These are phyloP conservation scores for Eleutherodactylus coqui DNA, from an alignment of 2,797 vertebrate species.

Conservation along the genomic window DNA sequence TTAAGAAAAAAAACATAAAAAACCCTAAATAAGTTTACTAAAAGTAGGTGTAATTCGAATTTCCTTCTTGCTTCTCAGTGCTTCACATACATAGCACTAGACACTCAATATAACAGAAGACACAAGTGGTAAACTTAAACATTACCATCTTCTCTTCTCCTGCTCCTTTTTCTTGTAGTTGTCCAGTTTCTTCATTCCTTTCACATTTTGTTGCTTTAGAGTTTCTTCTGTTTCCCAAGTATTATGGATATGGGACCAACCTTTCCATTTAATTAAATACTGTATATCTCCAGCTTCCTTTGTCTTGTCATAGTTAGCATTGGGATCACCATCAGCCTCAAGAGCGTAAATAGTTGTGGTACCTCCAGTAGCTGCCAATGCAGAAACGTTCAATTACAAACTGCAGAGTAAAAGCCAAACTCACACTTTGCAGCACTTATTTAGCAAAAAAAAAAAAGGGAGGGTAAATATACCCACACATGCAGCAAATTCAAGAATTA, in stretches of 20 bases:
- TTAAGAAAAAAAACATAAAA: too few relatives aligned
- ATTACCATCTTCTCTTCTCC: slow-evolving; percentile 92
- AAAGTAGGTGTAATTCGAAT: too few relatives aligned
- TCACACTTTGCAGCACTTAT: too few relatives aligned
- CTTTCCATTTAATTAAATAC: slow-evolving; percentile 99
- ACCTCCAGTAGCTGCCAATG: slow-evolving; percentile 86
- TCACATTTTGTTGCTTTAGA: slow-evolving; percentile 94
- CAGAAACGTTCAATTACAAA: background rate
- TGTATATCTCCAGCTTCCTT: slow-evolving; percentile 89
- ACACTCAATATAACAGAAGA: background rate
- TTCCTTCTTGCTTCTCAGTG: too few relatives aligned
- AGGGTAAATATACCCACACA: too few relatives aligned
- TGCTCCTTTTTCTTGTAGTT: slow-evolving; percentile 98
- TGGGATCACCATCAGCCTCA: slow-evolving; percentile 96
- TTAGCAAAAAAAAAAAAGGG: too few relatives aligned
- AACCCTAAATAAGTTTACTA: too few relatives aligned
- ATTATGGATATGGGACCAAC: slow-evolving; percentile 98
- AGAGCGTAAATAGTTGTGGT: slow-evolving; percentile 94
- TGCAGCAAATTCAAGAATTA: too few relatives aligned
- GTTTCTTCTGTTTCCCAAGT: slow-evolving; percentile 99
- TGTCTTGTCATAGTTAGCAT: slow-evolving; percentile 83
- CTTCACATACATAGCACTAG: background rate
- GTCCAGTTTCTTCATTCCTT: slow-evolving; percentile 98
- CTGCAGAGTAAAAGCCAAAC: background rate
- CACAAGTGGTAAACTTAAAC: background rate